A percentile compares a stretch with the other conserved stretches of the same genome.
These are phyloP conservation scores for Physocephala rufipes DNA, from an alignment of 2,888 invertebrate genomes.

Conservation along the genomic window DNA sequence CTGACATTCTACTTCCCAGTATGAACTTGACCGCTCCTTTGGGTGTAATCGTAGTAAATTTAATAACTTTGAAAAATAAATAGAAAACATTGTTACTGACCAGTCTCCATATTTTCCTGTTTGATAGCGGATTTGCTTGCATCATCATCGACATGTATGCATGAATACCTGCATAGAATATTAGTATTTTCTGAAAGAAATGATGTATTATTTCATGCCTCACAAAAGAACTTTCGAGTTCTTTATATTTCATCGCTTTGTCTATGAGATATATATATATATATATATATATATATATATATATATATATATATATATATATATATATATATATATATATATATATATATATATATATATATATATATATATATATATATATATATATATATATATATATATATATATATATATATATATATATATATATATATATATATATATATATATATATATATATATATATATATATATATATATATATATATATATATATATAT, in stretches of 20 bases:
- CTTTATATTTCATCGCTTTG: not conserved
- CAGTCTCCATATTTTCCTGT: not conserved
- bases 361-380: too few species aligned
- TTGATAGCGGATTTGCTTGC: not conserved
- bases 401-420: too few species aligned
- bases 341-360: too few species aligned
- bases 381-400: too few species aligned
- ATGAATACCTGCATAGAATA: not conserved
- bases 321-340: too few species aligned
- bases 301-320: too few species aligned
- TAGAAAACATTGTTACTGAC: not conserved
- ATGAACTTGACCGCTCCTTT: conserved; percentile 2
- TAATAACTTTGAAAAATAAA: not conserved
- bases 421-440: too few species aligned
- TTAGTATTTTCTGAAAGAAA: conserved; percentile 4
- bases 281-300: not conserved
- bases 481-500: too few species aligned
- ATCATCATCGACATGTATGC: conserved; percentile 4
- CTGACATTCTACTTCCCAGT: not conserved
- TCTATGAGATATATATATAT: not conserved
- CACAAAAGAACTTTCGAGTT: not conserved
- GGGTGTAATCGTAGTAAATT: conserved; percentile 1
- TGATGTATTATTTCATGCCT: conserved; percentile 1
- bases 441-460: too few species aligned
- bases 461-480: too few species aligned